Percentiles rank a stretch among this genome's conserved stretches.
Evolutionary conservation across 2,797 vertebrate species (phyloP).

Genomic region (Myotis vivesi): DNA sequence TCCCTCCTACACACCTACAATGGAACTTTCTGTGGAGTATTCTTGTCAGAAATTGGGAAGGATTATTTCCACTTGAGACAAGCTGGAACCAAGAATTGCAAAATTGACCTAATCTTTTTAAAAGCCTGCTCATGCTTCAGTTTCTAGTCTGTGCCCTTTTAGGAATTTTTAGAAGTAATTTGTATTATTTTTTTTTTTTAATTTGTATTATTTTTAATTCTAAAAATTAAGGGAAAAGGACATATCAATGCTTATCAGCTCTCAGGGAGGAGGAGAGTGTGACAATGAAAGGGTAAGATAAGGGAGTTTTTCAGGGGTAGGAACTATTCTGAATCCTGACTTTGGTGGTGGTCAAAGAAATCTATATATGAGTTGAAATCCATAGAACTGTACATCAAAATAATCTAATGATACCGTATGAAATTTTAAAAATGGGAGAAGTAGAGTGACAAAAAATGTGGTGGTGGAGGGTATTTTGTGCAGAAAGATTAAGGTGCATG

Average conservation of each 20-base stretch:
- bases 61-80: background rate
- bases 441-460: background rate
- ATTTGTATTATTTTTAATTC: background rate
- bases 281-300: background rate
- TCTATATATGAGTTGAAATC: no score
- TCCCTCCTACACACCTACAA: background rate
- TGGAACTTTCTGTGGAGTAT: rapidly evolving
- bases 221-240: background rate
- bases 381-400: background rate
- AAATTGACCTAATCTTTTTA: background rate
- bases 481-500: background rate
- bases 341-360: background rate
- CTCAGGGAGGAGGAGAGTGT: rapidly evolving
- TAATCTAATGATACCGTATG: background rate
- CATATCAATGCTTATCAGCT: rapidly evolving
- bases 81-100: background rate
- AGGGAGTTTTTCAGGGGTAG: background rate
- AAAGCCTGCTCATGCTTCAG: background rate
- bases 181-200: background rate
- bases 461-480: background rate
- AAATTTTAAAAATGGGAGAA: background rate
- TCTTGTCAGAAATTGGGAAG: background rate
- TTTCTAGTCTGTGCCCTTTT: background rate
- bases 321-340: background rate
- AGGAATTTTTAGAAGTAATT: background rate